Evolutionary conservation across 2,797 vertebrate genomes (phyloP), one percentile per base, ranked within the genome.

Genomic region (Psittacula echo): DNA sequence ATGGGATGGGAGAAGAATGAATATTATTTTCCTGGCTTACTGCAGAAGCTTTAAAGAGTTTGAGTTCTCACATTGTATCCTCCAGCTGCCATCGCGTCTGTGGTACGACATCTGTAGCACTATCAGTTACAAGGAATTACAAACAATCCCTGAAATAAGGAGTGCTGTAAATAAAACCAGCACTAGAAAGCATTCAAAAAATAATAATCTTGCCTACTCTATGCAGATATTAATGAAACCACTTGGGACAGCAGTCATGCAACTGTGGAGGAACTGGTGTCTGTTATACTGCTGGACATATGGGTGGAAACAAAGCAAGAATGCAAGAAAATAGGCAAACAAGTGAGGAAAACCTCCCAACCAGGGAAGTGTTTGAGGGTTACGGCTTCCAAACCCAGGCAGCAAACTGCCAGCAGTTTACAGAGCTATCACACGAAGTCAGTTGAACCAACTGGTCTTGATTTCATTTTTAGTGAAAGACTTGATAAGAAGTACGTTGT

Each of bases 31-130:
- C 72, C 29, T 30, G 34, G 39, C 32, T 85, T 82, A 54, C 24
- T 85, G 71, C 42, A 89, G 80, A 68, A 81, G 32, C 9, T 68
- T 89, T 85, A 64, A 64, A 71, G 24, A 56, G 65, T 56, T 94
- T 79, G 50, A 53, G 66, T 95, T 91, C 80, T 82, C 91, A 85
- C 1, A 1, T 41, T 58, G 48, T 73, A 41, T 0, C 0, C 29
- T 90, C 67, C 93, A 94, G 80, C 77, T 96, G 92, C 91, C 54
- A 42, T 51, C 85, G 47, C 0, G 15, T 51, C 76, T 79, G 83
- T 47, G 71, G 44, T 56, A 27, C 72, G 58, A 81, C 83, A 91
- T 94, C 89, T 87, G 79, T 76, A 87, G 68, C 70, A 76, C 47
- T 66, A 62, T 58, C 79, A 64, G 70, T 70, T 78, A 64, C 2